These are phyloP conservation scores for Craniophora ligustri DNA, from an alignment of 2,888 invertebrate genomes.

Conservation along the genomic window DNA sequence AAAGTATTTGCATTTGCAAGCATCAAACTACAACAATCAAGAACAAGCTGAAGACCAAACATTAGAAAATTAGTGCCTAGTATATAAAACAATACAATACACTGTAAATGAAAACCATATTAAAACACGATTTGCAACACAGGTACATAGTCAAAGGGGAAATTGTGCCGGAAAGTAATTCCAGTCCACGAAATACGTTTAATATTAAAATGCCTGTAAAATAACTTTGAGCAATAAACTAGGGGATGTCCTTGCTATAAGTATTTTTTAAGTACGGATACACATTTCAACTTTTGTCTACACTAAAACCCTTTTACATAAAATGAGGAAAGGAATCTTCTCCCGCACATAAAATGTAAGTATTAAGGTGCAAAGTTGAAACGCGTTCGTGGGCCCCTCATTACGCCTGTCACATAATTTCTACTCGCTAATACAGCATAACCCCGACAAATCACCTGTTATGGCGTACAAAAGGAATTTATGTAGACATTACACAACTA, in stretches of 20 bases:
- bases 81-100: background rate
- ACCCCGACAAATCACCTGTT: conserved; percentile 65
- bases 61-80: too few relatives aligned
- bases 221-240: conserved; percentile 54
- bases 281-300: conserved; percentile 55
- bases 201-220: conserved; percentile 51
- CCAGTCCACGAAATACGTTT: conserved; percentile 35
- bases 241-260: conserved; percentile 46
- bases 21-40: too few relatives aligned
- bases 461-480: conserved; percentile 52
- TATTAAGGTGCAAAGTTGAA: conserved; percentile 60
- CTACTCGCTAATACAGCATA: conserved; percentile 64
- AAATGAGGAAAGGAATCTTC: conserved; percentile 58
- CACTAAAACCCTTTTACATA: conserved; percentile 58
- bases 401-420: conserved; percentile 71
- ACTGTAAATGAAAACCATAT: conserved; percentile 21
- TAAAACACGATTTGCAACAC: conserved; percentile 13
- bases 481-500: conserved; percentile 53
- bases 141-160: conserved; percentile 13
- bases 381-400: conserved; percentile 57
- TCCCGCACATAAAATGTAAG: conserved; percentile 61
- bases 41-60: too few relatives aligned
- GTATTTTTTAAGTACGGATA: conserved; percentile 54
- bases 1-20: too few relatives aligned
- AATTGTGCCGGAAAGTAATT: conserved; percentile 24